Base-by-base conservation (phyloP, 2,888 invertebrate genomes). In the Chloroclystis v-ata region DNA sequence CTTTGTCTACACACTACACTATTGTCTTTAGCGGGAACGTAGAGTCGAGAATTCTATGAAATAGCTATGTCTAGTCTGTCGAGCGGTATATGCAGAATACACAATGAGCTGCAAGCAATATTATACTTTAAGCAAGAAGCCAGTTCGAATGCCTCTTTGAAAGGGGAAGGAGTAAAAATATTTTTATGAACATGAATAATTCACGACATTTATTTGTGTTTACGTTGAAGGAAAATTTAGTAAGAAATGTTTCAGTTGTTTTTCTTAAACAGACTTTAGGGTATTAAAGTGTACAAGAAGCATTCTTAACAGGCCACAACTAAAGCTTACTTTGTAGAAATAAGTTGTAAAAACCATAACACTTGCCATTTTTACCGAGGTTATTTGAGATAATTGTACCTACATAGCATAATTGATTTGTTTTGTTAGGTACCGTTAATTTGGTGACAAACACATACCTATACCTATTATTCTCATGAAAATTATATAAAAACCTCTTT, bases 131-230 rank as follows among this genome's bases (percentile, higher is more conserved):
- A 48, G 47, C 35, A 41, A 45, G 39, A 50, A 52, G 58, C 58
- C 53, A 50, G 53, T 60, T 51, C 52, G 54, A 64, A 60, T 61
- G 55, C 56, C 56, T 61, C 57, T 63, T 56, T 57, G 61, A 64
- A 62, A 69, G 67, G 61, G 67, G 64, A 56, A 47, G 55, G 61
- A 63, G 65, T 63, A 69, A 72, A 70, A 69, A 70, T 70, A 70
- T 70, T 68, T 64, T 63, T 67, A 68, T 67, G 63, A 61, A 69
- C 58, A 69, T 74, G 63, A 73, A 72, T 70, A 63, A 72, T 74
- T 61, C 52, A 74, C 56, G 50, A 46, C 55, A 56, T 60, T 68
- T 73, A 71, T 67, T 69, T 71, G 61, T 60, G 57, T 62, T 61
- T 63, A 65, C 55, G 56, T 50, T 46, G 50, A 57, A 60, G 61